Evolutionary conservation across 2,888 invertebrate species (phyloP).

Genomic region (Apodemia mormo): DNA sequence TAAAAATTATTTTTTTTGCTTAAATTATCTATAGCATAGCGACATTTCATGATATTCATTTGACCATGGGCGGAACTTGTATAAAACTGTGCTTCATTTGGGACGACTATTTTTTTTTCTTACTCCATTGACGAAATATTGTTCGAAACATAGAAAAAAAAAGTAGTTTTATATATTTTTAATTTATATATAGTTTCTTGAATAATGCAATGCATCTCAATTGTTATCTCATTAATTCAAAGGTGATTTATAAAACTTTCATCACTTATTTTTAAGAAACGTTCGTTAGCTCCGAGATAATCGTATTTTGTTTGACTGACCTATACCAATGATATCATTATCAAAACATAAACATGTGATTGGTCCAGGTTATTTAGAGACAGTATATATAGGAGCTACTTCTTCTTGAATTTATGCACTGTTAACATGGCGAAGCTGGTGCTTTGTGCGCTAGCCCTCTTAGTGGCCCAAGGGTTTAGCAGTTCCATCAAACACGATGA

Average conservation of each 20-base stretch:
- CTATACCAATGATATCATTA: constrained; percentile 3
- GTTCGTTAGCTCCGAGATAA: background rate
- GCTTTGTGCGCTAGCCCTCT: background rate
- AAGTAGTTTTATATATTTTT: no score
- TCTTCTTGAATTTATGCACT: background rate
- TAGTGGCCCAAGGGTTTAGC: constrained; percentile 1
- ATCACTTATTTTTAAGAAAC: background rate
- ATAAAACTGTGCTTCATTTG: no score
- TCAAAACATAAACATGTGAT: background rate
- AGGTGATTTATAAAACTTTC: background rate
- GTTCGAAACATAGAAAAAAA: no score
- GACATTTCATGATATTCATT: no score
- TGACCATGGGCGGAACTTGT: no score
- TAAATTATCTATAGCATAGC: no score
- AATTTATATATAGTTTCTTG: no score
- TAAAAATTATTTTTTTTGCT: no score
- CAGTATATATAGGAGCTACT: background rate
- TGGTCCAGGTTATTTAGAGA: background rate
- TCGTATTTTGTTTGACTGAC: background rate
- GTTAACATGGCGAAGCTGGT: constrained; percentile 8
- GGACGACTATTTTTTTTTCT: no score
- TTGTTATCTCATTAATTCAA: background rate
- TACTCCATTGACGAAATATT: no score
- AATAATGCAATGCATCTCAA: background rate
- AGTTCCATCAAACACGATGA: constrained; percentile 9